A percentile compares a stretch with the other conserved stretches of the same genome.
These are phyloP conservation scores for Littorina saxatilis DNA, from an alignment of 1,140 invertebrate genomes.

Conservation along the genomic window DNA sequence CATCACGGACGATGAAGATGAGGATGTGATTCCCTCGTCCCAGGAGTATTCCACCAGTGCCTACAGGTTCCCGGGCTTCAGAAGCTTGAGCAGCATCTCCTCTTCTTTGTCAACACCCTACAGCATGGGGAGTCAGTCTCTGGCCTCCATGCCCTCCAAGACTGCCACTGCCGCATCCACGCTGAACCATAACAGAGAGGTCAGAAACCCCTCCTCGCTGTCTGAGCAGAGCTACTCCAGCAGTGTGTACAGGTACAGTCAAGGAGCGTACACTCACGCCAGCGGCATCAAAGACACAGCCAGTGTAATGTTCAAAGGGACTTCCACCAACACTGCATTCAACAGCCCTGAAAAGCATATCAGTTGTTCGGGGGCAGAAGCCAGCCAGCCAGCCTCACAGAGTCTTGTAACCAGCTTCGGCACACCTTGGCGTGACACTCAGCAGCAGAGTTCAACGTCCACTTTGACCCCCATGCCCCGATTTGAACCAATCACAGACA, in stretches of 20 bases:
- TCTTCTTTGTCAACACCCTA: background rate
- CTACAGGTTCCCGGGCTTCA: slow-evolving; percentile 20
- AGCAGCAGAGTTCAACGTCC: background rate
- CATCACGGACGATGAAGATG: slow-evolving; percentile 53
- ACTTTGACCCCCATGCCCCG: background rate
- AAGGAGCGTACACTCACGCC: slow-evolving; percentile 3
- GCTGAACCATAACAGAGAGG: no score
- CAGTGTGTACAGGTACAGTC: background rate
- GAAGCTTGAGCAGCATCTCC: background rate
- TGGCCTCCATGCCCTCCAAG: background rate
- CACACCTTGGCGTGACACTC: slow-evolving; percentile 20
- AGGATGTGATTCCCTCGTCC: slow-evolving; percentile 30
- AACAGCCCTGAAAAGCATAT: no score
- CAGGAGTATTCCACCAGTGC: slow-evolving; percentile 21
- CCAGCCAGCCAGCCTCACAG: background rate
- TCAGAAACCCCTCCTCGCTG: no score
- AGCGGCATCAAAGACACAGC: background rate
- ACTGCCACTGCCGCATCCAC: no score
- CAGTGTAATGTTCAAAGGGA: background rate
- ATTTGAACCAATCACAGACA: slow-evolving; percentile 38
- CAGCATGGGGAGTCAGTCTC: background rate
- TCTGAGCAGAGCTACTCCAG: background rate
- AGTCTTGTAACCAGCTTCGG: slow-evolving; percentile 18
- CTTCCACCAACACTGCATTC: no score
- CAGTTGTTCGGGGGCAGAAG: no score